Percentiles rank a stretch among this genome's conserved stretches.
Conservation (phyloP, 2,888 invertebrate genomes). For the Mactromeris polynyma region DNA sequence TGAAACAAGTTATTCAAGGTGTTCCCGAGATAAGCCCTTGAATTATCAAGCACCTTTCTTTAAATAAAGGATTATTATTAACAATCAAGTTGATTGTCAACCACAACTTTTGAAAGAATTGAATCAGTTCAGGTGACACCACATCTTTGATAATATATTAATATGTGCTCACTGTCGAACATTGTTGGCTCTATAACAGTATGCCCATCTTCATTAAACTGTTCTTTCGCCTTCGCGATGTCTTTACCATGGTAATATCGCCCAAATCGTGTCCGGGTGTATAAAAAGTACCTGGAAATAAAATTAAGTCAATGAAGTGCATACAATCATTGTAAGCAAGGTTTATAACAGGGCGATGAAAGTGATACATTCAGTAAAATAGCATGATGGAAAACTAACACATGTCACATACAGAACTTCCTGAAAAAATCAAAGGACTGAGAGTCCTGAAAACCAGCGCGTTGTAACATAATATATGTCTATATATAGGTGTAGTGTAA, state of each 20-base stretch:
- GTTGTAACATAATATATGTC: too few relatives aligned
- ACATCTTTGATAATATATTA: too few relatives aligned
- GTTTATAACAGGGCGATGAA: too few relatives aligned
- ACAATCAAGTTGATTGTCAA: too few relatives aligned
- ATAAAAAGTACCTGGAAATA: conserved; percentile 83
- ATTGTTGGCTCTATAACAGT: conserved; percentile 70
- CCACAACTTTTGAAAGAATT: too few relatives aligned
- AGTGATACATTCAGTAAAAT: neutral
- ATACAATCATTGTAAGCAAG: neutral
- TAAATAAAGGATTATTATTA: too few relatives aligned
- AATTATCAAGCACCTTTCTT: too few relatives aligned
- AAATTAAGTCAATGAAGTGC: neutral
- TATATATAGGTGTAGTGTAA: too few relatives aligned
- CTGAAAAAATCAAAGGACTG: neutral
- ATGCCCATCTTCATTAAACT: conserved; percentile 74
- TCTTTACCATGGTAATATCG: conserved; percentile 83
- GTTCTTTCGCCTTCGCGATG: conserved; percentile 81
- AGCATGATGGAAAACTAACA: neutral
- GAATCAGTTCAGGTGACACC: too few relatives aligned
- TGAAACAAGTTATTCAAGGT: too few relatives aligned
- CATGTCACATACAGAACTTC: neutral
- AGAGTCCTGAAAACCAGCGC: neutral
- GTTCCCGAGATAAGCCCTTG: too few relatives aligned
- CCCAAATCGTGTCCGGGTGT: conserved; percentile 84
- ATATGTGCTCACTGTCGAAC: conserved; percentile 67